Percentiles rank a stretch among this genome's conserved stretches.
These are phyloP conservation scores for Mustelus asterias DNA, from an alignment of 2,113 vertebrate genomes.

Conservation along the genomic window DNA sequence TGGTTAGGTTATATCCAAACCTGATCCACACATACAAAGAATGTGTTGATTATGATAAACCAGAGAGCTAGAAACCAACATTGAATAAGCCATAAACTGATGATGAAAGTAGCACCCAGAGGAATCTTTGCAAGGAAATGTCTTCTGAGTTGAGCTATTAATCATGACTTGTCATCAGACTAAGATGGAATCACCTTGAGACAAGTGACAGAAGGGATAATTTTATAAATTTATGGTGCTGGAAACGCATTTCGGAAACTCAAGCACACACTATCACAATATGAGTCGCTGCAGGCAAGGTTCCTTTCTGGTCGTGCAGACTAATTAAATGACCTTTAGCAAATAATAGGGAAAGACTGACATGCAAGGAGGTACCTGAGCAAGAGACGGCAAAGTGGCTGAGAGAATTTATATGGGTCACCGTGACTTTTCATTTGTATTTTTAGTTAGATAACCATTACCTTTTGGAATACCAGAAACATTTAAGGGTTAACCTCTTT, in stretches of 20 bases:
- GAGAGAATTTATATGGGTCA: not conserved
- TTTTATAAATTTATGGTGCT: not conserved
- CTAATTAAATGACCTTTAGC: not conserved
- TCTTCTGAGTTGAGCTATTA: not conserved
- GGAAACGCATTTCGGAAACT: not conserved
- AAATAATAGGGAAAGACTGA: not conserved
- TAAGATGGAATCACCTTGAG: not conserved
- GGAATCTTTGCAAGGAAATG: not conserved
- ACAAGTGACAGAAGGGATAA: not conserved
- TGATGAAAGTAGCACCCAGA: not conserved
- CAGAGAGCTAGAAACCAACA: not conserved
- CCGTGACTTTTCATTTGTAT: not conserved
- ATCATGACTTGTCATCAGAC: not conserved
- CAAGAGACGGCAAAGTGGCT: not conserved
- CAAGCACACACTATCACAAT: not conserved
- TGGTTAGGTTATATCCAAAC: not conserved
- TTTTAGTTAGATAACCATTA: not conserved
- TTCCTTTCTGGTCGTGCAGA: not conserved
- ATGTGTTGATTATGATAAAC: not conserved
- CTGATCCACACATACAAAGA: not conserved
- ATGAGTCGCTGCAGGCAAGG: not conserved
- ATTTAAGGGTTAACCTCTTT: not conserved
- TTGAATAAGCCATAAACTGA: not conserved
- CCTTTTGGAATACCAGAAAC: not conserved
- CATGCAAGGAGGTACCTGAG: not conserved